phyloP scores from a whole-genome alignment of 2,797 vertebrate species.

The Glyptemys insculpta region DNA sequence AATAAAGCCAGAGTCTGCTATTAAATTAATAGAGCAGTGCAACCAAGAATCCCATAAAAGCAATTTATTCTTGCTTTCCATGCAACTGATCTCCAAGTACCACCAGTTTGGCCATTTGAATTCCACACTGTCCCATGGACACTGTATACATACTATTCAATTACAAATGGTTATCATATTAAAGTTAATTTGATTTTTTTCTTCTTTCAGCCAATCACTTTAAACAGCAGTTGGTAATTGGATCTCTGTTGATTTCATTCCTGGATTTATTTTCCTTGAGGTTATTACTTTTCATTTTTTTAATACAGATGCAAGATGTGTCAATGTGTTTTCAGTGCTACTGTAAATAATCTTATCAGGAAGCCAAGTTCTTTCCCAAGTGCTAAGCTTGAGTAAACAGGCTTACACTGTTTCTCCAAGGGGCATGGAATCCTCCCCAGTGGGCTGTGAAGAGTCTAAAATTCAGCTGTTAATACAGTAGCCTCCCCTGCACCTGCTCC shows the following conservation, averaged over 20 bases:
- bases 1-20: conserved; percentile 62
- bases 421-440: background rate
- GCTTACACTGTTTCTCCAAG: background rate
- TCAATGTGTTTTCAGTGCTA: background rate
- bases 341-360: background rate
- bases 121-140: background rate
- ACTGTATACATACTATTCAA: conserved; percentile 12
- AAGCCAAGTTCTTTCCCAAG: background rate
- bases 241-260: background rate
- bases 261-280: background rate
- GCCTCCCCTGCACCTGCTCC: background rate
- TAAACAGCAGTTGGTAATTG: background rate
- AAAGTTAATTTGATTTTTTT: background rate
- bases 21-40: conserved; percentile 69
- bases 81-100: conserved; percentile 11
- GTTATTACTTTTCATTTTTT: background rate
- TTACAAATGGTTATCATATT: conserved; percentile 20
- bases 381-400: background rate
- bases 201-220: background rate
- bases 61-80: conserved; percentile 42
- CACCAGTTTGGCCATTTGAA: background rate
- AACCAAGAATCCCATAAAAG: conserved; percentile 46
- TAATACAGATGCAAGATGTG: background rate
- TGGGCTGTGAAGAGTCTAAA: background rate
- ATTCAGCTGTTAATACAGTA: background rate